Evolutionary conservation across 2,888 invertebrate species (phyloP), one percentile per base, ranked within the genome.

Genomic region (Epinotia nisella): DNA sequence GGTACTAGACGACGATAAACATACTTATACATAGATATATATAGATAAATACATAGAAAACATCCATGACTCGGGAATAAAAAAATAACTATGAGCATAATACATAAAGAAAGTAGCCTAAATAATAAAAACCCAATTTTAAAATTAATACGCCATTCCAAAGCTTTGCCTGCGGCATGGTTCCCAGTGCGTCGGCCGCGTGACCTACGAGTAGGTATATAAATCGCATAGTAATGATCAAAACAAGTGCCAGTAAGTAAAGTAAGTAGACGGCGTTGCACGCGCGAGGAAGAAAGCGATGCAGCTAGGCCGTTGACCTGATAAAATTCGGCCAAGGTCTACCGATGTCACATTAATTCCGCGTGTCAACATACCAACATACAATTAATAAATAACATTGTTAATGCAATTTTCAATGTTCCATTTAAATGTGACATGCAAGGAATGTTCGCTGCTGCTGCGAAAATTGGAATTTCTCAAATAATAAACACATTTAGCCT

Each of bases 301-400:
- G 78, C 78, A 81, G 77, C 74, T 74, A 82, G 85, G 85, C 82
- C 88, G 79, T 82, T 83, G 87, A 90, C 86, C 89, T 83, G 77
- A 81, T 85, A 87, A 86, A 91, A 90, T 88, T 92, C 90, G 91
- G 91, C 91, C 92, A 92, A 92, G 92, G 91, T 91, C 91, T 85
- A 59, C 60, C 35, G 77, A 71, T 76, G 76, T 75, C 78, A 76
- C 79, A 78, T 75, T 67, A 24, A 72, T 62, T 58, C 49, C 19
- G 49, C 49, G 55, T 51, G 39, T 59, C 1, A 64, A 70, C 67
- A 71, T 29, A 41, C 17, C n/a, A 11, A 21, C 53, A 19, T 19
- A 53, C 39, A 59, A 19, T 41, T 13, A 53, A 71, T 5, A 68
- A 56, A 58, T 49, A 19, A 55, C 10, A 21, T 11, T 49, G 19